Evolutionary conservation across 1,140 invertebrate species (phyloP), one percentile per base, ranked within the genome.

Genomic region (Euborellia annulipes): DNA sequence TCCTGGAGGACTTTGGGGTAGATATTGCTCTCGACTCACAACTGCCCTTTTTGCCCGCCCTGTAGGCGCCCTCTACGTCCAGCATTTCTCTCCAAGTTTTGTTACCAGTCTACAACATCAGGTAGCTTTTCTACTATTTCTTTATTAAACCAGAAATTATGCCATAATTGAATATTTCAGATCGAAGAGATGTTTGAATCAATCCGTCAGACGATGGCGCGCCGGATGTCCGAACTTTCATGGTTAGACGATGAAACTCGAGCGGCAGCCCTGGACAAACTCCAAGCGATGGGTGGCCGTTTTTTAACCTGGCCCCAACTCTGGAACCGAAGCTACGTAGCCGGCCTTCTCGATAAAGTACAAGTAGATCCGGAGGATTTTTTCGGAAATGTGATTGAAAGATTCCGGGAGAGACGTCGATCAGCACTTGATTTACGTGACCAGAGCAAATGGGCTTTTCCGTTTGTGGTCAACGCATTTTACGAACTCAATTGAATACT

Each of bases 201-300:
- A 21, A 66, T 80, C 18, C 70, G 75, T 50, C 58, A 69, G 22
- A 69, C 77, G 2, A 69, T 81, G 45, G 67, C 71, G 27, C 62
- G 68, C 11, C 62, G 74, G 3, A 64, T 81, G 34, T 54, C 66
- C 30, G 59, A 68, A 23, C 69, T 75, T 38, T 62, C 66, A n/a
- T 81, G 78, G 78, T 65, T 80, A 46, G 76, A 80, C 51, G 63
- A 72, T 16, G 62, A 67, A 20, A 78, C 75, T 1, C 67, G 68
- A 56, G 53, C 57, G 8, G 66, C 68, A 18, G 76, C 75, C 13
- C 57, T 71, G 50, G 64, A 72, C 46, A 78, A 78, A 45, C 49
- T 65, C 63, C 71, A 53, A 58, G 58, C 48, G 55, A 65, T 56
- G 64, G 72, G 36, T 54, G 78, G 59, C 62, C 76, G 49, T 54